Percentiles rank a stretch among this genome's conserved stretches.
These are phyloP conservation scores for Antennarius striatus DNA, from an alignment of 2,113 vertebrate genomes.

Conservation along the genomic window DNA sequence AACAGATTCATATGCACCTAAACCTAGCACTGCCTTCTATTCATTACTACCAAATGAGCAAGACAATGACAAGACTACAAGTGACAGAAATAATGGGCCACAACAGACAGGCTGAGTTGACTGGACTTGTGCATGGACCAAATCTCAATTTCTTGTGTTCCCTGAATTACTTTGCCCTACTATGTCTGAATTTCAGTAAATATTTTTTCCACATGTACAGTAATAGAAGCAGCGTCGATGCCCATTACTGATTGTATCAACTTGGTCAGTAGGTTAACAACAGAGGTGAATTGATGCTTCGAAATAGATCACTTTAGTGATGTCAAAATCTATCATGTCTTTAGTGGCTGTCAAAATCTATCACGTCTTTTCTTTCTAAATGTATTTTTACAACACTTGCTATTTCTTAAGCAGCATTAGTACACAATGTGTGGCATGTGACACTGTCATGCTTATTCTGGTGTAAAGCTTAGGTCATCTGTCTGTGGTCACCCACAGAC, in stretches of 20 bases:
- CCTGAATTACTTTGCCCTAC: slow-evolving; percentile 11
- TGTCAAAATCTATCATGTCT: slow-evolving; percentile 1
- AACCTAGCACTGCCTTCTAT: slow-evolving; percentile 17
- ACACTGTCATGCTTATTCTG: slow-evolving; percentile 4
- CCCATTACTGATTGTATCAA: slow-evolving; percentile 1
- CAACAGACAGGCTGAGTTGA: slow-evolving; percentile 7
- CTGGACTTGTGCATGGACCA: slow-evolving; percentile 18
- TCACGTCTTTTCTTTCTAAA: background rate
- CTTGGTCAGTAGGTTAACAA: slow-evolving; percentile 26
- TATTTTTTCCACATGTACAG: background rate
- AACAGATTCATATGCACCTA: slow-evolving; percentile 23
- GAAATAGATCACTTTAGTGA: slow-evolving; percentile 12
- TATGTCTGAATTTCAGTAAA: background rate
- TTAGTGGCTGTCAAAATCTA: background rate
- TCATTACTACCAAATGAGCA: slow-evolving; percentile 49
- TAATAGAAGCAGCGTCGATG: background rate
- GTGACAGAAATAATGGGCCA: slow-evolving; percentile 22
- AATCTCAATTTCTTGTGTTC: background rate
- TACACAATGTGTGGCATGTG: slow-evolving; percentile 5
- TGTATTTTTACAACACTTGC: slow-evolving; percentile 8
- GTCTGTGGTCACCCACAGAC: slow-evolving; percentile 11
- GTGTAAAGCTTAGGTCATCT: slow-evolving; percentile 6
- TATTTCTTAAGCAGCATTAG: background rate
- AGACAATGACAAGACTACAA: slow-evolving; percentile 33
- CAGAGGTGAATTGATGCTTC: slow-evolving; percentile 8